Base-by-base conservation (phyloP, 2,888 invertebrate species). In the Biston betularia region DNA sequence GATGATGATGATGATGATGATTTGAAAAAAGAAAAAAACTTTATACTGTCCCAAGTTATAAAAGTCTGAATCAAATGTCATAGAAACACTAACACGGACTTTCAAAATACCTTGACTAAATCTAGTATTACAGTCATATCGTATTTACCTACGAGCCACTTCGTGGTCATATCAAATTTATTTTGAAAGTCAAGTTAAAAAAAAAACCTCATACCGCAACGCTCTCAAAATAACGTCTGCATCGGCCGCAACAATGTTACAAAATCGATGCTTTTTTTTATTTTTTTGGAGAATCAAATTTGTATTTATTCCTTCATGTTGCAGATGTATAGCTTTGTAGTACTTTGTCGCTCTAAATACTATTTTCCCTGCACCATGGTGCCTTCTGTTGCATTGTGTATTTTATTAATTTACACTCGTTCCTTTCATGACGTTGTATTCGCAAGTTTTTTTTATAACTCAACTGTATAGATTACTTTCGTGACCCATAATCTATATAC, bases 31-130 rank as follows among this genome's bases (percentile, higher is more conserved):
- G 3, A 24, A 24, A 24, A 24, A 24, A 24, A 3, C 24, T 24
- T 24, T 24, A 24, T 24, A 2, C 24, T 24, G 24, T 24, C 44
- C 48, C 34, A 48, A 14, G 5, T 58, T 46, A 58, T 52, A 53
- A 46, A 35, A 50, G 1, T 34, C 10, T 35, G 10, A 53, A 53
- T 11, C 34, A 59, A 64, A 48, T 64, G 64, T 53, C 52, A 58
- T 45, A 52, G 50, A 35, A 44, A 46, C 24, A 64, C 15, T 24
- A 24, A 56, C 9, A 14, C 14, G 0, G 6, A 57, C 63, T 64
- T 64, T 64, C 63, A 63, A 64, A 55, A 64, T 64, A 53, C 63
- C 63, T 64, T 58, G 46, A 45, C 57, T 53, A 53, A 40, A 48
- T 24, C 40, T 64, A 38, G 14, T 46, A 48, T 57, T 45, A 58